Conservation (phyloP, 2,113 vertebrate species). For the Onychostruthus taczanowskii region DNA sequence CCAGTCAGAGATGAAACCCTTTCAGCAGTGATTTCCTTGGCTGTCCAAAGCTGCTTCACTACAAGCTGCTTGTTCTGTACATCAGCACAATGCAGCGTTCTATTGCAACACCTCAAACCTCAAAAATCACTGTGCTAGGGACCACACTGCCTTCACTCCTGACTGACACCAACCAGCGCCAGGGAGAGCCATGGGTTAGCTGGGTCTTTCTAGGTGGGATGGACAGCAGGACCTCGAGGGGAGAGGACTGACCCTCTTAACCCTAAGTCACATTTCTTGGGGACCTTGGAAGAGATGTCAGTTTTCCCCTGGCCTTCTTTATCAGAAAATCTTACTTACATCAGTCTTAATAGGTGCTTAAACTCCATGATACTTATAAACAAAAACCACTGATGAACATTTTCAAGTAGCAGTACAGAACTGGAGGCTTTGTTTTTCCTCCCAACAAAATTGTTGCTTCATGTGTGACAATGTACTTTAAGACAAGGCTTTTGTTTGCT, state of each 20-base stretch:
- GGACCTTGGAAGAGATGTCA: background rate
- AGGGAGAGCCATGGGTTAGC: background rate
- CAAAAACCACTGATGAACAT: background rate
- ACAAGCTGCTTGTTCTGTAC: background rate
- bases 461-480: background rate
- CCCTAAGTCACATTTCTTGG: background rate
- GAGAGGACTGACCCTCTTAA: background rate
- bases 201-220: background rate
- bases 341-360: background rate
- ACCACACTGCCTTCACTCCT: rapidly evolving
- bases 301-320: background rate
- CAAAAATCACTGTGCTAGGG: background rate
- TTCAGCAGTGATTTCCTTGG: background rate
- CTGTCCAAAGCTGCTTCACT: background rate
- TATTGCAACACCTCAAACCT: background rate
- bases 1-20: background rate
- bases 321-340: background rate
- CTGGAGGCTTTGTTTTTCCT: background rate
- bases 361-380: background rate
- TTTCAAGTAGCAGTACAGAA: background rate
- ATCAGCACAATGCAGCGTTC: background rate
- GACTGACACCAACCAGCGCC: background rate
- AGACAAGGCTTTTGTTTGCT: background rate
- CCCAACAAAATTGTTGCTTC: background rate
- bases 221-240: background rate